Evolutionary conservation across 2,888 invertebrate species (phyloP).

Genomic region (Colletes collaris): DNA sequence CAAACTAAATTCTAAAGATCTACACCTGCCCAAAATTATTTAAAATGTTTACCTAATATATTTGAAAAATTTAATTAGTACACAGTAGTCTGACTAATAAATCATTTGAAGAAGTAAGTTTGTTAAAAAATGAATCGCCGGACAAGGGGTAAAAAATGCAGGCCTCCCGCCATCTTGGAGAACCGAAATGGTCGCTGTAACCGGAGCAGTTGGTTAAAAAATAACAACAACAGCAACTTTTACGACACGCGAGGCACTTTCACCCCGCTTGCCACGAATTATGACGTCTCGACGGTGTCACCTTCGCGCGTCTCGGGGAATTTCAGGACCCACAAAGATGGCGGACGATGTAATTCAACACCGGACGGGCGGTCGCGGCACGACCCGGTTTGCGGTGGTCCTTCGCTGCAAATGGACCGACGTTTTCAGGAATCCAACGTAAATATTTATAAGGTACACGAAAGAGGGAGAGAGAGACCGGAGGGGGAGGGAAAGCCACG

Average conservation of each 20-base stretch:
- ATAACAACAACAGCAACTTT: too few species aligned
- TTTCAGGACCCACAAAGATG: conserved; percentile 32
- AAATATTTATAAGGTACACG: conserved; percentile 71
- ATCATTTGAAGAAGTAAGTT: too few species aligned
- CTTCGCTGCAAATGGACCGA: conserved; percentile 64
- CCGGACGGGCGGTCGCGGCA: conserved; percentile 44
- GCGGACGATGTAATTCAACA: conserved; percentile 58
- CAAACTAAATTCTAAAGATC: too few species aligned
- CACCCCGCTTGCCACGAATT: conserved; percentile 34
- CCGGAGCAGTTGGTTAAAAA: too few species aligned
- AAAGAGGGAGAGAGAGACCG: neutral
- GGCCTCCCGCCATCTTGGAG: too few species aligned
- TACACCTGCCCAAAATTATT: too few species aligned
- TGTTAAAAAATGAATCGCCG: too few species aligned
- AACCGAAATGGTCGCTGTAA: neutral
- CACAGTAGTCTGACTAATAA: too few species aligned
- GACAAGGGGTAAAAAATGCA: too few species aligned
- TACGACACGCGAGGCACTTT: conserved; percentile 12
- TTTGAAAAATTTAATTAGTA: too few species aligned
- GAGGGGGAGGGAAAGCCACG: neutral
- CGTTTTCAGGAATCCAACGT: conserved; percentile 67
- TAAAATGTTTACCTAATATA: too few species aligned
- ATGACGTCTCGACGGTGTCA: conserved; percentile 54
- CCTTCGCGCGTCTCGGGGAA: conserved; percentile 42
- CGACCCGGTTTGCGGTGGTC: conserved; percentile 65